phyloP scores from a whole-genome alignment of 1,140 invertebrate genomes.

The Nomia melanderi region DNA sequence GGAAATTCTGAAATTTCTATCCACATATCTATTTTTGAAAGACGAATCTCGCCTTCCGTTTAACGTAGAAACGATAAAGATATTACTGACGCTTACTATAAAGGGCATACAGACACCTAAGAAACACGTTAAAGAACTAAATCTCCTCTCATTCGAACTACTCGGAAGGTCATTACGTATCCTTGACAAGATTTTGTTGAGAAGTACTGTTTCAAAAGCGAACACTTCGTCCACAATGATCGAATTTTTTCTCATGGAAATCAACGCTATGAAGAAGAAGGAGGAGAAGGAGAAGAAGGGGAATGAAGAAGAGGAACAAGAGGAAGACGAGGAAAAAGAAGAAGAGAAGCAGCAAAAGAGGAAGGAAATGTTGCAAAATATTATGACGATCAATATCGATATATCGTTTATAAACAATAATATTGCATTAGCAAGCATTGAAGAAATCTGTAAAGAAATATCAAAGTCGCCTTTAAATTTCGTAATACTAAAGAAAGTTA shows the following conservation, averaged over 20 bases:
- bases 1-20: background rate
- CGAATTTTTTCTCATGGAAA: background rate
- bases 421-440: background rate
- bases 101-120: background rate
- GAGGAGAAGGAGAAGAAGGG: no score
- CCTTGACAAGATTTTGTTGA: background rate
- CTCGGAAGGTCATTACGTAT: no score
- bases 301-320: no score
- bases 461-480: constrained; percentile 28
- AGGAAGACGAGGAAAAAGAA: no score
- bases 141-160: background rate
- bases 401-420: constrained; percentile 10
- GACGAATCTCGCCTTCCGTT: constrained; percentile 1
- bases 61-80: background rate
- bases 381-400: constrained; percentile 3
- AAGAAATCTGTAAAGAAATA: constrained; percentile 4
- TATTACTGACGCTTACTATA: no score
- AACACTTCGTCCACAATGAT: constrained; percentile 1
- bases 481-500: background rate
- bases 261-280: background rate
- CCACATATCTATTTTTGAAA: constrained; percentile 5
- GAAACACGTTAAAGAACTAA: background rate
- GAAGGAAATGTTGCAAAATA: background rate
- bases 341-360: no score
- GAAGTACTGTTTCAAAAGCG: background rate